phyloP scores from a whole-genome alignment of 53 echinoderm and acorn worm species.

The Apostichopus leukothele region DNA sequence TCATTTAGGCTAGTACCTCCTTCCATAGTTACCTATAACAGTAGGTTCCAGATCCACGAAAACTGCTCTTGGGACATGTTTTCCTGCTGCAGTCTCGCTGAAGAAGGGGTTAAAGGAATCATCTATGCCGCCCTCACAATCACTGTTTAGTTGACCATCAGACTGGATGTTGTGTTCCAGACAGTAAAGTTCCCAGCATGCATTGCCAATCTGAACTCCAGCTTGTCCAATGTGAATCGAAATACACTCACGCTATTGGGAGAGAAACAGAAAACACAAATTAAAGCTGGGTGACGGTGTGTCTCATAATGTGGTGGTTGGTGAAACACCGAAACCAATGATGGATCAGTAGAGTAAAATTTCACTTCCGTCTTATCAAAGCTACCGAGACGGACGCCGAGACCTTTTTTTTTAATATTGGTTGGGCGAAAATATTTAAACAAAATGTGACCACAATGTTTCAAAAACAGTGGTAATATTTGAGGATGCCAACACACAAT shows the following conservation, averaged over 20 bases:
- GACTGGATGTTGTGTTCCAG: conserved; percentile 58
- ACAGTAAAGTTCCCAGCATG: conserved; percentile 59
- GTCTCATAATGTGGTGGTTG: too few species aligned
- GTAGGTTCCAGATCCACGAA: conserved; percentile 32
- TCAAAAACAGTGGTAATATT: too few species aligned
- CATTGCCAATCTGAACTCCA: conserved; percentile 69
- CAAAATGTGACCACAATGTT: too few species aligned
- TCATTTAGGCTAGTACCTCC: too few species aligned
- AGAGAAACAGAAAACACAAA: background rate
- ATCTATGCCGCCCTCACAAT: conserved; percentile 33
- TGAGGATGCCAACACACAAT: too few species aligned
- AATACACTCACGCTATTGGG: conserved; percentile 60
- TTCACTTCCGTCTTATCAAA: too few species aligned
- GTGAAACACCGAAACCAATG: too few species aligned
- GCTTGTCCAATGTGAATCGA: conserved; percentile 71
- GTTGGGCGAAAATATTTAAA: too few species aligned
- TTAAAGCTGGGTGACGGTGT: background rate
- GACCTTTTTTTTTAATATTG: too few species aligned
- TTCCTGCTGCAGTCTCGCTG: conserved; percentile 61
- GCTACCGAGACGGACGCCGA: too few species aligned
- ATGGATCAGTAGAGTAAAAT: too few species aligned
- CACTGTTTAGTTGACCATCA: conserved; percentile 50
- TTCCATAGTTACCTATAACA: background rate
- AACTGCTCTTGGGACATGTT: conserved; percentile 57
- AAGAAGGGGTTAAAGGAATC: conserved; percentile 66